Evolutionary conservation across 2,888 invertebrate species (phyloP).

Genomic region (Thumatha senex): DNA sequence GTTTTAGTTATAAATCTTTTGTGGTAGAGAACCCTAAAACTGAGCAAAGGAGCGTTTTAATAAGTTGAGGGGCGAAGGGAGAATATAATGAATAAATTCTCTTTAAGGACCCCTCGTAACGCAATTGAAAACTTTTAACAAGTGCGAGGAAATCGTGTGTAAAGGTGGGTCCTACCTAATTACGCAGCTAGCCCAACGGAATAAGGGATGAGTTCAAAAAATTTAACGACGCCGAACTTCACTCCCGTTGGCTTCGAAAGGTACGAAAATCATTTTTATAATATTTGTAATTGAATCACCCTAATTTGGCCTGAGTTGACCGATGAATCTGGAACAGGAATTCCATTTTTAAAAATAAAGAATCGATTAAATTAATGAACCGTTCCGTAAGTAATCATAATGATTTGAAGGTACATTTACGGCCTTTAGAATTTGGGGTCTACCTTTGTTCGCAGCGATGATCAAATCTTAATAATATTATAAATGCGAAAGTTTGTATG

Average conservation of each 20-base stretch:
- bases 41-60: conserved; percentile 77
- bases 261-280: conserved; percentile 72
- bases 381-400: conserved; percentile 6
- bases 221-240: conserved; percentile 56
- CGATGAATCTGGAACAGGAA: conserved; percentile 43
- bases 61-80: conserved; percentile 67
- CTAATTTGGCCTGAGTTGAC: too few species aligned
- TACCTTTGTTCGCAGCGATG: too few species aligned
- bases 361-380: conserved; percentile 43
- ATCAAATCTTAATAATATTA: too few species aligned
- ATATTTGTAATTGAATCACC: conserved; percentile 64
- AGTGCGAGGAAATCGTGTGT: conserved; percentile 82
- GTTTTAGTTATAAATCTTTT: too few species aligned
- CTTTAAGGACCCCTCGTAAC: conserved; percentile 75
- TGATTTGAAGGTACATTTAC: not conserved
- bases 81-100: conserved; percentile 83
- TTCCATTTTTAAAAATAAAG: conserved; percentile 28
- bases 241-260: conserved; percentile 33
- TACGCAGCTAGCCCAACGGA: conserved; percentile 65
- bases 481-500: too few species aligned
- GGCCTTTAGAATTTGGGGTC: too few species aligned
- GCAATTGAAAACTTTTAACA: conserved; percentile 84
- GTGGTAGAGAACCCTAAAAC: conserved; percentile 37
- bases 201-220: conserved; percentile 74
- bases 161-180: conserved; percentile 79